Evolutionary conservation across 2,797 vertebrate genomes (phyloP).

Genomic region (Anableps anableps): DNA sequence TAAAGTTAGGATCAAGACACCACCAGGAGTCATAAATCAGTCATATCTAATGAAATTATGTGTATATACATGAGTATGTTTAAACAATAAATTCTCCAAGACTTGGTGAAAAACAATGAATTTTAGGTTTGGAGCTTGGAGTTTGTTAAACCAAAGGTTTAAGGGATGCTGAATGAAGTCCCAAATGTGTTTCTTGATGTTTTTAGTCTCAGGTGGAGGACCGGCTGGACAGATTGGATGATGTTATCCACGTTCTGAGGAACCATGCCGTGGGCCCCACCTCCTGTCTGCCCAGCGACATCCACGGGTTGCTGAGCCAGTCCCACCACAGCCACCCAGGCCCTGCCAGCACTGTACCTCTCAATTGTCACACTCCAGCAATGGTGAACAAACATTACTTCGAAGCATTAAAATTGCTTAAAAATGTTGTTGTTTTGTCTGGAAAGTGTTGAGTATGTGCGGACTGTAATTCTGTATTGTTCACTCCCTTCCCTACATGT

Average conservation of each 20-base stretch:
- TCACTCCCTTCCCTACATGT: constrained; percentile 45
- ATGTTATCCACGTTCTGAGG: constrained; percentile 94
- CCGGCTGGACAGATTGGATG: constrained; percentile 93
- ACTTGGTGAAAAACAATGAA: too few species aligned
- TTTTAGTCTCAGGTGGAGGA: constrained; percentile 92
- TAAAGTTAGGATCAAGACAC: too few species aligned
- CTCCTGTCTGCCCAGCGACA: constrained; percentile 82
- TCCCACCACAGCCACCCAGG: constrained; percentile 72
- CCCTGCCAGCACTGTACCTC: constrained; percentile 44
- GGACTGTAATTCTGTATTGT: constrained; percentile 54
- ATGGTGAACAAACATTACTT: constrained; percentile 84
- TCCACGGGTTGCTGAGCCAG: constrained; percentile 84
- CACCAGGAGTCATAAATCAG: too few species aligned
- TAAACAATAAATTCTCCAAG: too few species aligned
- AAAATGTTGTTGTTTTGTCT: constrained; percentile 60
- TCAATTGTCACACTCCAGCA: constrained; percentile 71
- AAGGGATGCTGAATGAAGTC: background rate
- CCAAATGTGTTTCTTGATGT: constrained; percentile 6
- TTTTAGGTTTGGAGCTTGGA: too few species aligned
- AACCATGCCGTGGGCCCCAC: constrained; percentile 97
- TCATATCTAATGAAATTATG: too few species aligned
- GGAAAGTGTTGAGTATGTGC: constrained; percentile 51
- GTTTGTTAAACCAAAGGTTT: background rate
- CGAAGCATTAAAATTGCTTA: constrained; percentile 69
- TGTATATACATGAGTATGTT: too few species aligned